Percentiles rank a stretch among this genome's conserved stretches.
Conservation (phyloP, 2,888 invertebrate genomes). For the Phragmatobia fuliginosa region DNA sequence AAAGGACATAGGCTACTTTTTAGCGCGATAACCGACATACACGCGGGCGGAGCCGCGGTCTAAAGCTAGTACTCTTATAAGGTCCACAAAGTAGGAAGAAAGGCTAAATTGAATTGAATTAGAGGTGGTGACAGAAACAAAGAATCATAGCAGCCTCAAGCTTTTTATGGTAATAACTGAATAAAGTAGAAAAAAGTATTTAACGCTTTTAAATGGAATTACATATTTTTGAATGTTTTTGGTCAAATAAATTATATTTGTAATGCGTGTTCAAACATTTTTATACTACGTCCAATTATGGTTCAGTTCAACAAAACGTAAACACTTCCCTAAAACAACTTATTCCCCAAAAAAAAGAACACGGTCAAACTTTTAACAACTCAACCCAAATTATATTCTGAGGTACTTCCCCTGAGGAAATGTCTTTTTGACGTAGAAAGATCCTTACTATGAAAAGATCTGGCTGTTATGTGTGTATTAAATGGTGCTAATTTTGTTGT, state of each 20-base stretch:
- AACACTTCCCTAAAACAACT: neutral
- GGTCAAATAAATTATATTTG: no score
- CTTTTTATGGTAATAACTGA: neutral
- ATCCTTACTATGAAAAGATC: conserved; percentile 15
- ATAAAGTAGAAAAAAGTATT: neutral
- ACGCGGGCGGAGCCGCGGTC: no score
- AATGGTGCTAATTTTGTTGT: no score
- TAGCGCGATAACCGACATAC: no score
- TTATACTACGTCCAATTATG: neutral
- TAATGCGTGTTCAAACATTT: neutral
- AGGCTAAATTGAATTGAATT: neutral
- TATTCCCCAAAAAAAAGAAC: conserved; percentile 13
- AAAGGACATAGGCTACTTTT: no score
- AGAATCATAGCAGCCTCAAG: neutral
- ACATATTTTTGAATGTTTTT: no score
- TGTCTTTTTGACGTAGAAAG: conserved; percentile 6
- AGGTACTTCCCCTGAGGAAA: conserved; percentile 5
- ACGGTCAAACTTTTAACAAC: conserved; percentile 12
- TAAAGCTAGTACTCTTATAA: no score
- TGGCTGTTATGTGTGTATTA: conserved; percentile 7
- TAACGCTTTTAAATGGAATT: no score
- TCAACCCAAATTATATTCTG: conserved; percentile 16
- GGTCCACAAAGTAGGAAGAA: no score
- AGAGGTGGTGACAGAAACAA: neutral
- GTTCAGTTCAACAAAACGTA: neutral